These are phyloP conservation scores for Ptilorrhoa leucosticta DNA, from an alignment of 2,113 vertebrate genomes.

Conservation along the genomic window DNA sequence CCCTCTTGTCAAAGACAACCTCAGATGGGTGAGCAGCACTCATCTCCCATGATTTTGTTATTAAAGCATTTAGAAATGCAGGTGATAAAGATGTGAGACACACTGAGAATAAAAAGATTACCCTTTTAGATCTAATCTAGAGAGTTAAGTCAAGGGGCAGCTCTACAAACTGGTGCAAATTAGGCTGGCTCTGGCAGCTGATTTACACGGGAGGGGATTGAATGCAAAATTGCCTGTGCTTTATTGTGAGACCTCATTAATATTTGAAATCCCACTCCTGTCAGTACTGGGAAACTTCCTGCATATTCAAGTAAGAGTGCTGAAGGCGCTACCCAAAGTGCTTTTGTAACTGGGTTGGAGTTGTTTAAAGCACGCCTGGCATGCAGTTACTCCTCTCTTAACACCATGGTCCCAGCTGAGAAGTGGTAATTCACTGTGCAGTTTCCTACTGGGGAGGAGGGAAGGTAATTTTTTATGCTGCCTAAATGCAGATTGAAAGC, in stretches of 20 bases:
- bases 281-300: neutral
- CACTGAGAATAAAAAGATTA: neutral
- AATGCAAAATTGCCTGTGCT: neutral
- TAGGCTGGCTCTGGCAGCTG: neutral
- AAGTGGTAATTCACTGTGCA: neutral
- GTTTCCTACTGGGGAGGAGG: neutral
- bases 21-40: neutral
- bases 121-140: neutral
- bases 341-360: neutral
- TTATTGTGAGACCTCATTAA: neutral
- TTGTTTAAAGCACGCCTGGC: neutral
- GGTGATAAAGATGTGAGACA: neutral
- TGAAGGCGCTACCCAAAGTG: neutral
- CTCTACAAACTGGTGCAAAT: neutral
- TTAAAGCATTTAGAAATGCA: neutral
- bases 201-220: neutral
- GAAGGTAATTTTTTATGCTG: neutral
- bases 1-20: neutral
- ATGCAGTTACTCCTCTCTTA: neutral
- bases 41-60: neutral
- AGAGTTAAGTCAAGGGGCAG: neutral
- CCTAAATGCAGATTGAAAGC: neutral
- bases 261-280: neutral
- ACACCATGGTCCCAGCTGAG: neutral
- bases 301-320: fast-evolving